Base-by-base conservation (phyloP, 2,888 invertebrate species). In the Hydraecia micacea region DNA sequence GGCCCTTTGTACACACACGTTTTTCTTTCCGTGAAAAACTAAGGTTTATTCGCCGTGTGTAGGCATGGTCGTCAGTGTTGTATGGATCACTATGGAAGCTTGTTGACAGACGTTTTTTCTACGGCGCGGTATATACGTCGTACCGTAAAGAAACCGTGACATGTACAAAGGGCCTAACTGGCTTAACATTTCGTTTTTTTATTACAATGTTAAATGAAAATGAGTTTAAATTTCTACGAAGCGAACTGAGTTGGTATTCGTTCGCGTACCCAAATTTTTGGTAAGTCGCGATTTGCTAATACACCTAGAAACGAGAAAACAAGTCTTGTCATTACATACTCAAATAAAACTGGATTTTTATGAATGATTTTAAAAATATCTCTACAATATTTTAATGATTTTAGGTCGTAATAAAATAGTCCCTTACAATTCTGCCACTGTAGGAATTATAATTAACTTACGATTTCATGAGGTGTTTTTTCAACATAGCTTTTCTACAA, bases 261-360 rank as follows among this genome's bases (percentile, higher is more conserved):
- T 82, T 88, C 90, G 88, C 87, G 86, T 88, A 89, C 84, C 75
- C 75, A 78, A 75, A 69, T 70, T 73, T 76, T 73, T 74, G 82
- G 81, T 85, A 87, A 76, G 73, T 88, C 80, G 81, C 83, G 76
- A 80, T 79, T 86, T 83, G 74, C 74, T 80, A 79, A 80, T 84
- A 84, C 85, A 87, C 79, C 81, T 87, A 87, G 87, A 91, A 90
- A 92, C 90, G 88, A 91, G 91, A 87, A 89, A 86, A 88, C 87
- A 88, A 85, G 85, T 83, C 84, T 85, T 86, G 75, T 62, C 82
- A 80, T 69, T 66, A 63, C 65, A 79, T 82, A 84, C 39, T 77
- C 69, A 81, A 87, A 87, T 80, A 80, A 78, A 70, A 82, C 55
- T 73, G 79, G 55, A 78, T 78, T 83, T 74, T 67, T 68, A 39